A percentile compares a stretch with the other conserved stretches of the same genome.
Evolutionary conservation across 2,113 vertebrate genomes (phyloP).

Genomic region (Gambusia holbrooki): DNA sequence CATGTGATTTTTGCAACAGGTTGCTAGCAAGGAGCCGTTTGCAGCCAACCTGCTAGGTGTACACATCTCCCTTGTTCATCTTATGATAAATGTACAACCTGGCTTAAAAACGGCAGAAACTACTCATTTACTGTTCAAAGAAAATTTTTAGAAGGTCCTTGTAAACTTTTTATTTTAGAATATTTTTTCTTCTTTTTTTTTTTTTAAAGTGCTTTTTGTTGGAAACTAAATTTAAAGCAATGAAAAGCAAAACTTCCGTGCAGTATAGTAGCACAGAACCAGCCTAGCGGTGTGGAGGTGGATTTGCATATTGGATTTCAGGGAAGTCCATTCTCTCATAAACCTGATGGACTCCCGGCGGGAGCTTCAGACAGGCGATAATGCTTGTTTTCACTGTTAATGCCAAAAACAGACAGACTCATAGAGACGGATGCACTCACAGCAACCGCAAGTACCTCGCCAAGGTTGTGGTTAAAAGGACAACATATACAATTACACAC

Average conservation of each 20-base stretch:
- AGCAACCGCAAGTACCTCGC: slow-evolving; percentile 42
- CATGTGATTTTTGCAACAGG: background rate
- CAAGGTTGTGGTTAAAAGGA: slow-evolving; percentile 59
- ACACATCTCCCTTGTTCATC: background rate
- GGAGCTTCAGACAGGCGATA: slow-evolving; percentile 78
- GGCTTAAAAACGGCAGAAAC: background rate
- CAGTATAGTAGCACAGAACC: slow-evolving; percentile 33
- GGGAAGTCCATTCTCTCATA: slow-evolving; percentile 67
- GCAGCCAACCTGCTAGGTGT: background rate
- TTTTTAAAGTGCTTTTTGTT: no score
- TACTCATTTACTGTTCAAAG: background rate
- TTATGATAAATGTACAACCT: background rate
- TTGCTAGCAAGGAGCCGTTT: background rate
- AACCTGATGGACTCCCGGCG: slow-evolving; percentile 73
- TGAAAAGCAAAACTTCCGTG: background rate
- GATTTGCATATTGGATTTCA: slow-evolving; percentile 84
- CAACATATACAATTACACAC: slow-evolving; percentile 24
- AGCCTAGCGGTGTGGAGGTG: slow-evolving; percentile 61
- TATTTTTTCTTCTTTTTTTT: rapidly evolving
- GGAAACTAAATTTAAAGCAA: no score
- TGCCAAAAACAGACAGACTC: slow-evolving; percentile 58
- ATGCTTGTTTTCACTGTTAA: slow-evolving; percentile 80
- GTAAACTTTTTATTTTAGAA: no score
- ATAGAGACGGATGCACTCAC: slow-evolving; percentile 27
- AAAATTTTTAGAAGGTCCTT: background rate